Base-by-base conservation (phyloP, 2,888 invertebrate genomes). In the Plebejus melissa region DNA sequence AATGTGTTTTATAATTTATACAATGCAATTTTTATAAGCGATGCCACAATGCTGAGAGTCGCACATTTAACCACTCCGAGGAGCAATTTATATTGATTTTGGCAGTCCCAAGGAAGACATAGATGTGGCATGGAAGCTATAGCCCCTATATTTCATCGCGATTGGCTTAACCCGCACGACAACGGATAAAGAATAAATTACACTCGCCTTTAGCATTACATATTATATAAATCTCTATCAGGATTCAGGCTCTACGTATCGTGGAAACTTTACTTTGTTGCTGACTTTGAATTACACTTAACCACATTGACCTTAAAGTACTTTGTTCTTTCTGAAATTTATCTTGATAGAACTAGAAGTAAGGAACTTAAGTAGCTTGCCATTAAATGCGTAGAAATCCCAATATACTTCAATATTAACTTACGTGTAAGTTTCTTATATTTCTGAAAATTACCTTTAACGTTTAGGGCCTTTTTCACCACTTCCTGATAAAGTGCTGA, bases 11-110 rank as follows among this genome's bases (percentile, higher is more conserved):
- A 46, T 5, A n/a, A 16, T 57, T n/a, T 58, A 58, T n/a, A 58
- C 58, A 6, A 57, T 22, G 22, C 22, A 1, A n/a, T 28, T 60
- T 9, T 22, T 22, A 28, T 60, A 28, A 28, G 60, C 9, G 9
- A 7, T 60, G 60, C 60, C 60, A 28, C 60, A 60, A 60, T 60
- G 28, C 60, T 60, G 60, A 9, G n/a, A 28, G 9, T 28, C 60
- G 28, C 60, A 9, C 60, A 60, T 22, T 60, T 28, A 60, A 28
- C 60, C 60, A 22, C 60, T 60, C 22, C n/a, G 11, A 58, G 58
- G 58, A 60, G 60, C 7, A 22, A 60, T 60, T 41, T 41, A 60
- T 60, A 60, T 60, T 28, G 60, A 60, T 60, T 60, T 60, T 60
- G 28, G 28, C 60, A 60, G 22, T 60, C 28, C 60, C 11, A 9